These are phyloP conservation scores for Drosophila murphyi DNA, from an alignment of 1,140 invertebrate genomes.

Conservation along the genomic window DNA sequence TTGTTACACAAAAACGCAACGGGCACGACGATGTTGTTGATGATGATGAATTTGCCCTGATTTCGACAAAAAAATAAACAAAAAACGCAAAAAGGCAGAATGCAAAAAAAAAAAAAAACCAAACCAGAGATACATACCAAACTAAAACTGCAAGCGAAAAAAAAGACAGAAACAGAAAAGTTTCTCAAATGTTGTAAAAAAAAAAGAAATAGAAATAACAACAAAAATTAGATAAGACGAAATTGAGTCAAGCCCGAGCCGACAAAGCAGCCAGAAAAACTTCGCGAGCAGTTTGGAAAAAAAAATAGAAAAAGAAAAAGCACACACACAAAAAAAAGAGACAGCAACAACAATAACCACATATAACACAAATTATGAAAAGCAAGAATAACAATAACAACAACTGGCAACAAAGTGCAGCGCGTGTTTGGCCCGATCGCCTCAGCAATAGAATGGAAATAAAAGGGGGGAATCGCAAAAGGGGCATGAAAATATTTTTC, in stretches of 20 bases:
- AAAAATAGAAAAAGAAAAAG: slow-evolving; percentile 33
- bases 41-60: slow-evolving; percentile 82
- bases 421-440: slow-evolving; percentile 67
- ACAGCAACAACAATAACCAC: slow-evolving; percentile 38
- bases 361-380: slow-evolving; percentile 55
- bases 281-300: slow-evolving; percentile 60
- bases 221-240: slow-evolving; percentile 80
- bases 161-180: slow-evolving; percentile 23
- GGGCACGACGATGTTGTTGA: slow-evolving; percentile 77
- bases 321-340: slow-evolving; percentile 26
- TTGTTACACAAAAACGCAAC: slow-evolving; percentile 70
- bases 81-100: slow-evolving; percentile 38
- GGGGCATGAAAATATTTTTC: slow-evolving; percentile 58
- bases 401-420: slow-evolving; percentile 60
- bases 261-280: slow-evolving; percentile 69
- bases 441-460: slow-evolving; percentile 30
- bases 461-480: slow-evolving; percentile 4
- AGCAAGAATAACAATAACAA: slow-evolving; percentile 26
- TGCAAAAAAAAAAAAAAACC: slow-evolving; percentile 24
- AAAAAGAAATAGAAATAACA: slow-evolving; percentile 48
- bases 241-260: slow-evolving; percentile 69
- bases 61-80: slow-evolving; percentile 80
- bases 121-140: slow-evolving; percentile 17
- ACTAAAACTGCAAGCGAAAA: slow-evolving; percentile 36
- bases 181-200: slow-evolving; percentile 37